Evolutionary conservation across 2,113 vertebrate species (phyloP), one percentile per base, ranked within the genome.

Genomic region (Sebastes fasciatus): DNA sequence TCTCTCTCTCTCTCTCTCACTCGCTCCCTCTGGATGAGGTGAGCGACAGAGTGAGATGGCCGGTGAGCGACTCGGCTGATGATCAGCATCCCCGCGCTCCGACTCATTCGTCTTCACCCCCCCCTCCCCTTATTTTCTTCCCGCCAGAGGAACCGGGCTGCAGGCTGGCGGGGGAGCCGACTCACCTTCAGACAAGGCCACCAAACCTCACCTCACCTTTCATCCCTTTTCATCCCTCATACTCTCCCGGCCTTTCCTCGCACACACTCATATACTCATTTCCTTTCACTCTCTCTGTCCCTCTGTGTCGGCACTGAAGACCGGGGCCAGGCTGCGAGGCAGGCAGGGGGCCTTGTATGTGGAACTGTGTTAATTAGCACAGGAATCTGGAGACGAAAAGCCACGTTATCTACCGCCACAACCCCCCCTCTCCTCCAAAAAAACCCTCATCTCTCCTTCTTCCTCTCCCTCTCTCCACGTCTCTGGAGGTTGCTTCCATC

Each of bases 131-230:
- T 34, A 42, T 48, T 14, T 34, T 17, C 66, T 90, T 84, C 77
- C 83, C 34, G 69, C 92, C 91, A 90, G 91, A 94, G 82, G 58
- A 80, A 55, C 78, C 83, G 17, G 77, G 85, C 83, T 85, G 87
- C 77, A 62, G 60, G 51, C 76, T 68, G 86, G 85, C 79, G 5
- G 84, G 78, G 83, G 87, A 89, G 87, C 84, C 63, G 82, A 61
- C 91, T 94, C 92, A 93, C 95, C 95, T 96, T 93, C 93, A 94
- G 91, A 95, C 92, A 88, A 95, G 94, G 94, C 93, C 89, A 67
- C 63, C 73, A 77, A 76, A 81, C 90, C 86, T 89, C 57, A 63
- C 69, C 79, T 87, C 77, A 85, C 87, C 87, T 88, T 88, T 87
- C 61, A 79, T 85, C 74, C 83, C 63, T 43, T 78, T 80, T 84